These are phyloP conservation scores for Bubo bubo DNA, from an alignment of 2,113 vertebrate genomes.

Conservation along the genomic window DNA sequence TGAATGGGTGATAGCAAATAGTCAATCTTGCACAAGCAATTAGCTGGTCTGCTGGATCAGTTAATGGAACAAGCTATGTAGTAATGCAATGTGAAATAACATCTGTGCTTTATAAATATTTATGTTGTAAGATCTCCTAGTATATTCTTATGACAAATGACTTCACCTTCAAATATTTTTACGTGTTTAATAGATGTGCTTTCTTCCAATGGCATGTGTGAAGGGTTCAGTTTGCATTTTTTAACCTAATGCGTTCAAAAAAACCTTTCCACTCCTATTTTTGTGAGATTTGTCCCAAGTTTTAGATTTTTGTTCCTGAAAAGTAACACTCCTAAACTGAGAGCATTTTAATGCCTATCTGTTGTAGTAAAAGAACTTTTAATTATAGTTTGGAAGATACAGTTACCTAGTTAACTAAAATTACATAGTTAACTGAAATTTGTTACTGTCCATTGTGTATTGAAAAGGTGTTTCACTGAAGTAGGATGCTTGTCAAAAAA, in stretches of 20 bases:
- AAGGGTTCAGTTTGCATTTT: neutral
- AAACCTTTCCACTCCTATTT: neutral
- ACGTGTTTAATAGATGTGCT: neutral
- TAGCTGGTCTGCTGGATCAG: conserved; percentile 67
- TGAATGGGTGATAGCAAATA: conserved; percentile 20
- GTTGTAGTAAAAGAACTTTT: neutral
- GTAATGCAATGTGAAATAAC: conserved; percentile 57
- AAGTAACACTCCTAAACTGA: neutral
- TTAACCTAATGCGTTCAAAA: neutral
- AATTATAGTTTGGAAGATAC: neutral
- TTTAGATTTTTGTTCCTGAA: neutral
- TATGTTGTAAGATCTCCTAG: conserved; percentile 35
- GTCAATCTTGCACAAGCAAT: conserved; percentile 12
- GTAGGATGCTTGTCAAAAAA: neutral
- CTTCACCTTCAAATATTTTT: conserved; percentile 36
- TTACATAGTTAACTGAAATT: neutral
- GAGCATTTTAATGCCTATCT: neutral
- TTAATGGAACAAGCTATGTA: conserved; percentile 70
- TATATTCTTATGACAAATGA: conserved; percentile 19
- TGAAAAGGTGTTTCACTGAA: neutral
- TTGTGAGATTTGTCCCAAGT: neutral
- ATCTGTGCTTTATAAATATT: conserved; percentile 82
- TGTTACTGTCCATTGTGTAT: neutral
- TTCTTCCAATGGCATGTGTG: neutral
- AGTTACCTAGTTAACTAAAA: neutral